phyloP scores from a whole-genome alignment of 2,113 vertebrate species.

The Nematolebias whitei region DNA sequence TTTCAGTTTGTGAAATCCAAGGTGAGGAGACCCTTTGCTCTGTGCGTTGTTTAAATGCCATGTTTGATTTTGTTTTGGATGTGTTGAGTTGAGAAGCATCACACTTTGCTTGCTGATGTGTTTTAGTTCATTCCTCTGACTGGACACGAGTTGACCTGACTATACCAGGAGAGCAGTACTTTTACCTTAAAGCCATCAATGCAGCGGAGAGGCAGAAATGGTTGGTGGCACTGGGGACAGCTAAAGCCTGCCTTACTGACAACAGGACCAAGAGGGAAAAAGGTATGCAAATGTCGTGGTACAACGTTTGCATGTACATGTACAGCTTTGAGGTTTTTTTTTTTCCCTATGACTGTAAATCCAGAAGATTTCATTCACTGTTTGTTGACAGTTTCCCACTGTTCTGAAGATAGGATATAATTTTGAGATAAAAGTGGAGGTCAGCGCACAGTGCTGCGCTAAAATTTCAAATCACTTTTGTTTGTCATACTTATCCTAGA shows the following conservation, averaged over 20 bases:
- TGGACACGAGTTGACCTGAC: conserved; percentile 93
- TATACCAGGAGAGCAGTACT: conserved; percentile 96
- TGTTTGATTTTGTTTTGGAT: not conserved
- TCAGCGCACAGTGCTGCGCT: no score
- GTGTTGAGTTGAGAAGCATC: not conserved
- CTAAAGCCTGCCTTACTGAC: conserved; percentile 96
- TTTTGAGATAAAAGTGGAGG: no score
- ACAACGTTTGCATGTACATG: not conserved
- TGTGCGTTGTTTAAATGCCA: not conserved
- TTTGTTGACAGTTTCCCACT: no score
- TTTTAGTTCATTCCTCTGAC: conserved; percentile 90
- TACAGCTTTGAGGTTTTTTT: not conserved
- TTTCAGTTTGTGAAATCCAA: conserved; percentile 99
- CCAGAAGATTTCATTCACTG: no score
- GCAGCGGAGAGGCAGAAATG: conserved; percentile 95
- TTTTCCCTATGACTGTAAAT: no score
- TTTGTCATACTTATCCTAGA: no score
- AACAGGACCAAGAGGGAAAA: conserved; percentile 95
- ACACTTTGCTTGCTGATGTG: not conserved
- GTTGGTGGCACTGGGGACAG: conserved; percentile 94
- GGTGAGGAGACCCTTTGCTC: conserved; percentile 73
- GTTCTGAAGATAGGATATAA: no score
- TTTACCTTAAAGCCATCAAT: conserved; percentile 95
- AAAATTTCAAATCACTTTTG: no score
- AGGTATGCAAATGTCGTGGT: conserved; percentile 72